A percentile compares a stretch with the other conserved stretches of the same genome.
These are phyloP conservation scores for Botrylloides violaceus DNA, from an alignment of 23 tunicate species.

Conservation along the genomic window DNA sequence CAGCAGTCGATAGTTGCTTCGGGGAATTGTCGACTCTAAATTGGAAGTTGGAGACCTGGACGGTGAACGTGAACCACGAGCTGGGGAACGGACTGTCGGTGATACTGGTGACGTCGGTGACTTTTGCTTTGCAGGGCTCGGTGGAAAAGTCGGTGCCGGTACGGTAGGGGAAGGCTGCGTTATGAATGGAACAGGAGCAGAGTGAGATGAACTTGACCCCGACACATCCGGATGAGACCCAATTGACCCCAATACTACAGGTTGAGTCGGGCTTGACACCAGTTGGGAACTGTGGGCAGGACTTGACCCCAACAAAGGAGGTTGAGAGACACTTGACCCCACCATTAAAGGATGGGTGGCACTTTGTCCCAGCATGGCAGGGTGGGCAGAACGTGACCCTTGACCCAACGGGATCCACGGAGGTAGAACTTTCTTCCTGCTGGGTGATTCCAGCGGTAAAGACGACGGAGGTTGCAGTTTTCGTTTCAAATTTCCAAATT, in stretches of 20 bases:
- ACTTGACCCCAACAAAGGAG: no score
- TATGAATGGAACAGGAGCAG: neutral
- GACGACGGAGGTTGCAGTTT: neutral
- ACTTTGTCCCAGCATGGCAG: no score
- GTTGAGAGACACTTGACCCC: no score
- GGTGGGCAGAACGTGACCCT: no score
- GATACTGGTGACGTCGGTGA: constrained; percentile 13
- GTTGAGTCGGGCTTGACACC: no score
- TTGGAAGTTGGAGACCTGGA: constrained; percentile 10
- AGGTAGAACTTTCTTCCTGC: neutral
- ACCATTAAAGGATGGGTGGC: no score
- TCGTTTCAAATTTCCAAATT: no score
- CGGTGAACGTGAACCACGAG: constrained; percentile 14
- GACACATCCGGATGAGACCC: neutral
- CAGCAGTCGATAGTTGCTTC: constrained; percentile 78
- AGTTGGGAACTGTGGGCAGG: no score
- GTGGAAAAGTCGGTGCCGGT: neutral
- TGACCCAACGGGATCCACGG: constrained; percentile 15
- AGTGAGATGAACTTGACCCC: neutral
- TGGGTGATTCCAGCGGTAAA: neutral
- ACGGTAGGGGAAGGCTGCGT: neutral
- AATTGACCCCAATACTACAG: neutral
- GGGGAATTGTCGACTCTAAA: constrained; percentile 50
- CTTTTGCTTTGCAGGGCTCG: neutral
- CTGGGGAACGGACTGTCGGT: constrained; percentile 11